Percentiles rank a stretch among this genome's conserved stretches.
These are phyloP conservation scores for Phrixothrix hirtus DNA, from an alignment of 2,888 invertebrate species.

Conservation along the genomic window DNA sequence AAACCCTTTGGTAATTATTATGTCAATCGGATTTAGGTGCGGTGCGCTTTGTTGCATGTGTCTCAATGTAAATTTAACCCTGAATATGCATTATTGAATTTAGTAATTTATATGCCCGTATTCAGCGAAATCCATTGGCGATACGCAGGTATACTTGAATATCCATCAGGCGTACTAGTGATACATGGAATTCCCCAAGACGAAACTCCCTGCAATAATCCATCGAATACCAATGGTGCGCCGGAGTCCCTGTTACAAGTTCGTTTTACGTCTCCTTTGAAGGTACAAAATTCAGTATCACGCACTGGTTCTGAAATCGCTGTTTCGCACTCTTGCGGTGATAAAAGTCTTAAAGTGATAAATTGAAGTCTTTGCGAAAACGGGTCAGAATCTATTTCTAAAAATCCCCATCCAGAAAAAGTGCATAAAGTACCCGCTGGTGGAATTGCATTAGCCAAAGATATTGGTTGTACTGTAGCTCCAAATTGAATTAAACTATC, in stretches of 20 bases:
- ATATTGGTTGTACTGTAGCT: neutral
- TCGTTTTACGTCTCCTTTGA: conserved; percentile 63
- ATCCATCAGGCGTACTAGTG: conserved; percentile 60
- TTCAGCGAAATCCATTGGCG: conserved; percentile 53
- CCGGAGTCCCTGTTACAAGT: conserved; percentile 63
- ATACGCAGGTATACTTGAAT: conserved; percentile 57
- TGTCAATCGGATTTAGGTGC: too few species aligned
- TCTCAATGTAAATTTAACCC: too few species aligned
- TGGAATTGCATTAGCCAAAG: neutral
- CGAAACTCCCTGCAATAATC: conserved; percentile 56
- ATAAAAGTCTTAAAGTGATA: neutral
- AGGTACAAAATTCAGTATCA: conserved; percentile 62
- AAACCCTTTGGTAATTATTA: too few species aligned
- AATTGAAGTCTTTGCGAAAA: neutral
- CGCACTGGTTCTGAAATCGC: conserved; percentile 49
- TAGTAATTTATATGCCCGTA: conserved; percentile 1
- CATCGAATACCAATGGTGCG: conserved; percentile 57
- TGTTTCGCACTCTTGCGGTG: neutral
- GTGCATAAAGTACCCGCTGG: conserved; percentile 8
- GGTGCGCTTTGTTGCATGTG: too few species aligned
- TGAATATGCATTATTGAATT: too few species aligned
- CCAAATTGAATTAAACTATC: conserved; percentile 5
- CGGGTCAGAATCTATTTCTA: neutral
- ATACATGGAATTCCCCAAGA: conserved; percentile 63
- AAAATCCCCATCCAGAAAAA: conserved; percentile 25